Percentiles rank a stretch among this genome's conserved stretches.
phyloP scores from a whole-genome alignment of 2,888 invertebrate genomes.

The Epistrophe grossulariae region DNA sequence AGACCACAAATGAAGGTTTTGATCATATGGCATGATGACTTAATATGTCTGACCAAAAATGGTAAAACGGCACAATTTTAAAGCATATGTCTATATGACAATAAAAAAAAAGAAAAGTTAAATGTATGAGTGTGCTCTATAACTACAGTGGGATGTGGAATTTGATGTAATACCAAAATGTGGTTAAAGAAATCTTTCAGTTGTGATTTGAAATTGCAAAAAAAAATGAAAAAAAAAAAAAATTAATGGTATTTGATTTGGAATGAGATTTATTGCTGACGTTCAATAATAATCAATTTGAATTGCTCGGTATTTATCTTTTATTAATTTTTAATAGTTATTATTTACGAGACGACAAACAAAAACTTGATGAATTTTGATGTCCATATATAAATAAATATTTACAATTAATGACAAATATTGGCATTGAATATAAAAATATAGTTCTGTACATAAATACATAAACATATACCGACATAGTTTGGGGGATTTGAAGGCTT shows the following conservation, averaged over 20 bases:
- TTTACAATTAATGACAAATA: slow-evolving; percentile 18
- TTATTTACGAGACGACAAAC: slow-evolving; percentile 46
- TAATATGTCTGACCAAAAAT: slow-evolving; percentile 76
- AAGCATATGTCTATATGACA: slow-evolving; percentile 31
- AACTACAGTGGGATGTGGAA: slow-evolving; percentile 39
- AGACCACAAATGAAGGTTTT: slow-evolving; percentile 72
- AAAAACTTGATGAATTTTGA: slow-evolving; percentile 42
- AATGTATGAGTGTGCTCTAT: not conserved
- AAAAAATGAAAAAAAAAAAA: slow-evolving; percentile 8
- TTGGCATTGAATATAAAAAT: slow-evolving; percentile 25
- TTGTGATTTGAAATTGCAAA: slow-evolving; percentile 19
- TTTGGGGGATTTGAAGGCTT: slow-evolving; percentile 18
- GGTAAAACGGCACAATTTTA: slow-evolving; percentile 73
- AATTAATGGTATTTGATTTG: slow-evolving; percentile 33
- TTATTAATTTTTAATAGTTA: slow-evolving; percentile 62
- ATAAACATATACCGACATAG: not conserved
- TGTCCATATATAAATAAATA: slow-evolving; percentile 46
- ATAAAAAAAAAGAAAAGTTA: not conserved
- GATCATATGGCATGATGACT: slow-evolving; percentile 76
- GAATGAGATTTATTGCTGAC: slow-evolving; percentile 53
- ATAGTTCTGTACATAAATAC: slow-evolving; percentile 6
- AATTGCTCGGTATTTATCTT: slow-evolving; percentile 56
- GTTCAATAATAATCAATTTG: slow-evolving; percentile 52
- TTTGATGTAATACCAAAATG: slow-evolving; percentile 52
- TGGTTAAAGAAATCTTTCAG: slow-evolving; percentile 20